Evolutionary conservation across 2,797 vertebrate genomes (phyloP).

Genomic region (Masticophis lateralis): DNA sequence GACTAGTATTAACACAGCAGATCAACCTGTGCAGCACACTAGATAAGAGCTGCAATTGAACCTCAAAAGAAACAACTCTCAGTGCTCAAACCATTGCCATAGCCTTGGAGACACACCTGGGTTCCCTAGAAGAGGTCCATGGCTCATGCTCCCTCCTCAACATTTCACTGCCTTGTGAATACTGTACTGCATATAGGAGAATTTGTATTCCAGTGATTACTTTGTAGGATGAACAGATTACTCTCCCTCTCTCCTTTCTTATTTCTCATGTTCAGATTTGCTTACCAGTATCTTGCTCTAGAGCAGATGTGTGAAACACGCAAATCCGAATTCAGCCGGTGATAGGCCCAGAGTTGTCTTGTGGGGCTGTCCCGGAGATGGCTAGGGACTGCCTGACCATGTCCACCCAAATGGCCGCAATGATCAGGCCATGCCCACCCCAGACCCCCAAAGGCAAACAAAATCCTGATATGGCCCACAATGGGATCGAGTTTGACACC

Average conservation of each 20-base stretch:
- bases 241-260: background rate
- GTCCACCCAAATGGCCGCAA: too few species aligned
- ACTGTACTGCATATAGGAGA: background rate
- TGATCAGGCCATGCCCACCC: too few species aligned
- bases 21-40: fast-evolving
- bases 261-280: background rate
- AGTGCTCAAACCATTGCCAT: background rate
- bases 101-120: background rate
- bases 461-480: too few species aligned
- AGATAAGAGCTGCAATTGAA: background rate
- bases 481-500: too few species aligned
- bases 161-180: background rate
- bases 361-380: background rate
- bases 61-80: background rate
- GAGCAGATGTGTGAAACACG: background rate
- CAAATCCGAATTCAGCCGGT: fast-evolving
- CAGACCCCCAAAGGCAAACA: too few species aligned
- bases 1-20: fast-evolving
- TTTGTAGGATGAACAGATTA: background rate
- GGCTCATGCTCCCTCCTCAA: background rate
- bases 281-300: background rate
- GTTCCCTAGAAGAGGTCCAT: background rate
- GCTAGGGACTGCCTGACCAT: background rate
- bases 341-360: background rate
- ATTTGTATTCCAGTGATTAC: background rate